Evolutionary conservation across 2,888 invertebrate species (phyloP).

Genomic region (Noctuana brunneofusca): DNA sequence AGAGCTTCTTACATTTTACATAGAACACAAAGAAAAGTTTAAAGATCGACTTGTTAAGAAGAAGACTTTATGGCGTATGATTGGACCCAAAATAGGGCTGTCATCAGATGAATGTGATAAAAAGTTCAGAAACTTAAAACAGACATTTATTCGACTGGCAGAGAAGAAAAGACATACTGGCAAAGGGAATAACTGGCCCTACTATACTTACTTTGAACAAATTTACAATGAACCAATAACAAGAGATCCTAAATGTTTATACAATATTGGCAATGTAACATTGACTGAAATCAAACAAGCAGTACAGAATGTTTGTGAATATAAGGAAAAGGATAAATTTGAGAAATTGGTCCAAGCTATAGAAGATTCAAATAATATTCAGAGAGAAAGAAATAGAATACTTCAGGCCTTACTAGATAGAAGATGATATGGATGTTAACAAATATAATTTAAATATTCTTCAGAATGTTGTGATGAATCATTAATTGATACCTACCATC

Average conservation of each 20-base stretch:
- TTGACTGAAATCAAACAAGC: constrained; percentile 56
- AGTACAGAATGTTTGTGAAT: constrained; percentile 49
- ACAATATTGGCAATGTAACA: constrained; percentile 48
- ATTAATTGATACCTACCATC: too few relatives aligned
- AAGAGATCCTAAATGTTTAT: constrained; percentile 38
- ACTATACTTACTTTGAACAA: constrained; percentile 66
- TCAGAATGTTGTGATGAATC: not conserved
- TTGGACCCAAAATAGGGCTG: constrained; percentile 60
- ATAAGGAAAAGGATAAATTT: constrained; percentile 58
- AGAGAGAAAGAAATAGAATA: constrained; percentile 70
- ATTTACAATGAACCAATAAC: constrained; percentile 57
- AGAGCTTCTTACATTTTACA: constrained; percentile 63
- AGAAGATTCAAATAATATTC: constrained; percentile 69
- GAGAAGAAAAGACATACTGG: constrained; percentile 60
- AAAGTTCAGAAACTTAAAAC: constrained; percentile 73
- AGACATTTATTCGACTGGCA: constrained; percentile 68
- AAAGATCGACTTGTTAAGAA: constrained; percentile 65
- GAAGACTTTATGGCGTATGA: constrained; percentile 62
- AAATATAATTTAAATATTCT: not conserved
- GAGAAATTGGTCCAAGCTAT: constrained; percentile 60
- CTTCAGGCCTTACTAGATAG: constrained; percentile 62
- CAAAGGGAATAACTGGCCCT: constrained; percentile 65
- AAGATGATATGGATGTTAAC: constrained; percentile 31
- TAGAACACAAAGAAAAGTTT: constrained; percentile 68
- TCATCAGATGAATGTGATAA: constrained; percentile 69